A percentile compares a stretch with the other conserved stretches of the same genome.
phyloP scores from a whole-genome alignment of 2,113 vertebrate species.

The Rhynchomys soricoides region DNA sequence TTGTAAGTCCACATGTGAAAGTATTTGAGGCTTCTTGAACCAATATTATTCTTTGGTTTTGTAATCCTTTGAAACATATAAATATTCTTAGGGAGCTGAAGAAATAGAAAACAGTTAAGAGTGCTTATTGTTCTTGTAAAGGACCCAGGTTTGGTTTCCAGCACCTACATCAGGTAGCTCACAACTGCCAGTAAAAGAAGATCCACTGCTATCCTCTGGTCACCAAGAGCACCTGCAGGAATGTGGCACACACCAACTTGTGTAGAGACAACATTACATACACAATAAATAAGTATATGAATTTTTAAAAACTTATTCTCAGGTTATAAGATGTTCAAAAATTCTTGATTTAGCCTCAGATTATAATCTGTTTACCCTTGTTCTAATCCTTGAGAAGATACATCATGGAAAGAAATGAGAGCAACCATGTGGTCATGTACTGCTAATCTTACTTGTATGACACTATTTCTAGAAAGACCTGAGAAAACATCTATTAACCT shows the following conservation, averaged over 20 bases:
- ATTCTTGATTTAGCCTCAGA: background rate
- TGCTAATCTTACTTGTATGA: background rate
- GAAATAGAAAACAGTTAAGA: too few species aligned
- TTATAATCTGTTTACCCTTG: background rate
- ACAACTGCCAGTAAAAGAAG: background rate
- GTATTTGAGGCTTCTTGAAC: background rate
- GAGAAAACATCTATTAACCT: background rate
- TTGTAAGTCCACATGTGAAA: background rate
- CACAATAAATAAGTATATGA: background rate
- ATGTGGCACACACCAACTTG: background rate
- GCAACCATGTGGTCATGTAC: background rate
- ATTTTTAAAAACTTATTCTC: background rate
- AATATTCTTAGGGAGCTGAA: background rate
- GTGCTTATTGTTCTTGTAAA: too few species aligned
- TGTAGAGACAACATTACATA: background rate
- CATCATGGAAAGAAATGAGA: background rate
- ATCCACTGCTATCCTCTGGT: background rate
- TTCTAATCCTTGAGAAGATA: background rate
- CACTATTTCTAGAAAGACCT: background rate
- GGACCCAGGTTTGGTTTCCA: background rate
- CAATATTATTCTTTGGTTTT: background rate
- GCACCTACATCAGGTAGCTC: background rate
- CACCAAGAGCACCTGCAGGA: background rate
- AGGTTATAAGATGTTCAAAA: background rate
- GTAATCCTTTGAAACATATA: background rate